Evolutionary conservation across 2,888 invertebrate species (phyloP), one percentile per base, ranked within the genome.

Genomic region (Scaptomyza tumidula): DNA sequence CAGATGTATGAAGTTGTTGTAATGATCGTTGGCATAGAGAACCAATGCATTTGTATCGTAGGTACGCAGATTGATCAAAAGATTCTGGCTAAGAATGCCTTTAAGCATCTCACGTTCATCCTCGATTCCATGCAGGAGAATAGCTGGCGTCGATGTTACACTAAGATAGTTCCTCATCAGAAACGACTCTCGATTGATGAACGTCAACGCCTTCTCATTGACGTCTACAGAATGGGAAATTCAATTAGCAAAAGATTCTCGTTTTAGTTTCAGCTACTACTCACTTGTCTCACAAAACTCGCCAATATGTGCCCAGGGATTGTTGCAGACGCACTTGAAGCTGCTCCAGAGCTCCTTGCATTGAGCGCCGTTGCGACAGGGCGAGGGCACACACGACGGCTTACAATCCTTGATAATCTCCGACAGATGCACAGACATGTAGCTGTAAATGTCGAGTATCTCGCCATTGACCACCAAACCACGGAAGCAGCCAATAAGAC

Each of bases 351-450:
- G 93, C 90, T 98, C 98, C 86, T 97, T 97, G 90, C 97, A 98
- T 73, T 95, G 95, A 0, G 97, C 98, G 48, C 96, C 97, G 91
- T 98, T 98, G 91, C 96, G 95, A 90, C 98, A 98, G 9, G 98
- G 98, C 90, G 97, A 97, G 0, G 98, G 97, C 75, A 97, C 97
- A 92, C 98, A 98, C 0, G 97, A 97, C 0, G 98, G 98, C 90
- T 97, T 97, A 90, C 98, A 98, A 90, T 98, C 97, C 90, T 96
- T 96, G 67, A 97, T 97, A 71, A 98, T 98, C 92, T 97, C 98
- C 52, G 96, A 97, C 57, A 97, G 92, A 92, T 97, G 97, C 33
- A 97, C 97, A 43, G 97, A 97, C 96, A 97, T 97, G 91, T 97
- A 97, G 78, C 96, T 97, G 92, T 97, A 97, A 75, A 98, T 96